Base-by-base conservation (phyloP, 1,140 invertebrate species). In the Drosophila seguyi region DNA sequence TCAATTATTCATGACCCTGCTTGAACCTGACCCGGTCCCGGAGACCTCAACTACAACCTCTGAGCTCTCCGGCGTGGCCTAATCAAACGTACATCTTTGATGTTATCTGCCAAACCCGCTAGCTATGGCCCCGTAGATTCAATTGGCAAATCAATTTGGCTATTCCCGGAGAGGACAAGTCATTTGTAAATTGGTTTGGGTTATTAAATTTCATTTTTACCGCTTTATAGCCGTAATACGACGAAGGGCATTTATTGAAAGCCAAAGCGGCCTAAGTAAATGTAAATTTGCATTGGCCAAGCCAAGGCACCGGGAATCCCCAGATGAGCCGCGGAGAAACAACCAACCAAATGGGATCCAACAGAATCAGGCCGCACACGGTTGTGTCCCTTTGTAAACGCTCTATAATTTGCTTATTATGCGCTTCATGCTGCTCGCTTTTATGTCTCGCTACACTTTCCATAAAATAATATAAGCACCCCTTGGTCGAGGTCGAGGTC, bases 331-430 rank as follows among this genome's bases (percentile, higher is more conserved):
- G 29, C 52, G 34, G 55, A 57, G 6, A 25, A 44, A 57, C 16
- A n/a, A 52, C 48, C 48, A 52, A 36, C 34, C 18, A n/a, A n/a
- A n/a, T n/a, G n/a, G 36, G 61, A 53, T 62, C 34, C 48, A 38
- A 6, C 39, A 6, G 41, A 47, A 25, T 38, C 47, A 16, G n/a
- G 8, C 18, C 29, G 44, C 20, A 4, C 25, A 5, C 25, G 6
- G 61, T 65, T 65, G 44, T 88, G 84, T 88, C 80, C 85, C 79
- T 81, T 88, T 72, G n/a, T 88, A 88, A 88, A 85, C 86, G 85
- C 84, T 88, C 78, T 81, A 90, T 88, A 88, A 88, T 88, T 90
- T 90, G 85, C 85, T 88, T 88, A 81, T 88, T 88, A 88, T 88
- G 85, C 85, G 77, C 74, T 75, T 63, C 73, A 62, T 80, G 85